phyloP scores from a whole-genome alignment of 1,140 invertebrate genomes.

The Dufourea novaeangliae region DNA sequence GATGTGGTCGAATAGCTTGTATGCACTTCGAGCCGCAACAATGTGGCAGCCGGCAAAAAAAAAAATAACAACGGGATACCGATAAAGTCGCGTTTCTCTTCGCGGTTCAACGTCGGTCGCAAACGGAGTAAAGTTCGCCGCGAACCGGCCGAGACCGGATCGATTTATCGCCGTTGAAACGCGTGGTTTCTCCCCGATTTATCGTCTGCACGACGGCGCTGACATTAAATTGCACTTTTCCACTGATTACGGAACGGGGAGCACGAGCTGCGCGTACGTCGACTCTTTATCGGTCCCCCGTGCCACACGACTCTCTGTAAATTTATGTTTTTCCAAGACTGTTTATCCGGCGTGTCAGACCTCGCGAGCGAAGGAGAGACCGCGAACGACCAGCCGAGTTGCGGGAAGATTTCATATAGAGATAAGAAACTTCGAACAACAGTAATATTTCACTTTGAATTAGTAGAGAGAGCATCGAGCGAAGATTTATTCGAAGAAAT shows the following conservation, averaged over 20 bases:
- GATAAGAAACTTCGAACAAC: background rate
- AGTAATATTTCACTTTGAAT: background rate
- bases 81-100: background rate
- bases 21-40: background rate
- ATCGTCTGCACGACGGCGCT: constrained; percentile 32
- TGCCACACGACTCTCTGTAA: constrained; percentile 59
- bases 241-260: constrained; percentile 31
- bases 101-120: background rate
- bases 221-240: constrained; percentile 54
- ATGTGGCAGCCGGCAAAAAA: background rate
- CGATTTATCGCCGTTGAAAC: constrained; percentile 5
- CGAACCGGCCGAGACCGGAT: constrained; percentile 45
- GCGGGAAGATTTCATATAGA: background rate
- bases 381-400: background rate
- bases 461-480: background rate
- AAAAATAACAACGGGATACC: background rate
- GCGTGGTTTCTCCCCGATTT: constrained; percentile 28
- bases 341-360: background rate
- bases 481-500: no score
- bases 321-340: constrained; percentile 14
- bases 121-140: constrained; percentile 51
- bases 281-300: constrained; percentile 48
- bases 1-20: background rate
- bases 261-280: constrained; percentile 65
- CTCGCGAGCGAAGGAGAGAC: background rate